Evolutionary conservation across 2,113 vertebrate genomes (phyloP), one percentile per base, ranked within the genome.

Genomic region (Poeciliopsis occidentalis): DNA sequence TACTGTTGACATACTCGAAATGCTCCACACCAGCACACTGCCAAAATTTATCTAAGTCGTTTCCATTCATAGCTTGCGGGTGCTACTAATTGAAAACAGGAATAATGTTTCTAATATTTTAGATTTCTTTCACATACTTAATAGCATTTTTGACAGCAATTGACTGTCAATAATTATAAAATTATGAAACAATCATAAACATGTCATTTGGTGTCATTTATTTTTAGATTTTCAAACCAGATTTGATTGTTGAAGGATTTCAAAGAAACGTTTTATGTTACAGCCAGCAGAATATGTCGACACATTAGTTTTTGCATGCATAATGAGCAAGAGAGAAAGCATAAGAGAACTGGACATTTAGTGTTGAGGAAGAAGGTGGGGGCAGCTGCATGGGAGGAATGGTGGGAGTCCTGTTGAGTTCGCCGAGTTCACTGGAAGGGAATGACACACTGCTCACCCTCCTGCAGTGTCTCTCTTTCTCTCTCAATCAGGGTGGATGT

Each of bases 371-470:
- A 85, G 71, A 67, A 60, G 80, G 75, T 1, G 62, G 60, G 51
- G 8, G 60, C 66, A 63, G 57, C 24, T 68, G 74, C 64, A 29
- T 78, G 41, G 47, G 78, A 87, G 87, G 89, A 88, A 91, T 89
- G 87, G 83, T 81, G 87, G 86, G 82, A 87, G 73, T 75, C 76
- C 80, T 63, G 67, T 44, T 37, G 79, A 85, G 91, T 92, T 90
- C 89, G 86, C 29, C 0, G 84, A 82, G 91, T 92, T 94, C 85
- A 92, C 78, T 24, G 71, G 78, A 80, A 69, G 86, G 78, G 69
- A 85, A 69, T 82, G 88, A 91, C 86, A 88, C 82, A 74, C 64
- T 60, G 85, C 74, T 81, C 75, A 71, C 75, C 79, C 82, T 81
- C 79, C 83, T 65, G 12, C 31, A 68, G 64, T 70, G 83, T 78